These are phyloP conservation scores for Serranochromis macrocephalus DNA, from an alignment of 2,113 vertebrate genomes.

Conservation along the genomic window DNA sequence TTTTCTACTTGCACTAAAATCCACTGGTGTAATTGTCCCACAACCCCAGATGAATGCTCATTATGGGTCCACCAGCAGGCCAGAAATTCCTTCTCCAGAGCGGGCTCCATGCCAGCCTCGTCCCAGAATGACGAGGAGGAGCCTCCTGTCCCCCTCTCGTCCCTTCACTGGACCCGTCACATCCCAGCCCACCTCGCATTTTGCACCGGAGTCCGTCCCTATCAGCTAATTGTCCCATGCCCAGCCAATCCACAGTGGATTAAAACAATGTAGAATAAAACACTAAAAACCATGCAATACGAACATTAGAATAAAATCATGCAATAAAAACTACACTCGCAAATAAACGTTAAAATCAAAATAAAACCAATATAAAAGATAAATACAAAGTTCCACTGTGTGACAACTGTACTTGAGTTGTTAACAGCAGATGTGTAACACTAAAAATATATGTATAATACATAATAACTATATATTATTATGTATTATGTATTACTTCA, in stretches of 20 bases:
- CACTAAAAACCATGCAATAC: background rate
- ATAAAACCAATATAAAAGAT: background rate
- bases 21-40: background rate
- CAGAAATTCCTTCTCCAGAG: background rate
- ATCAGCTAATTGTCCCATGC: background rate
- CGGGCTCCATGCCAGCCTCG: background rate
- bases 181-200: background rate
- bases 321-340: background rate
- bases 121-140: background rate
- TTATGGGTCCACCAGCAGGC: background rate
- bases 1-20: background rate
- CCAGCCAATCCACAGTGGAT: background rate
- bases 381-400: background rate
- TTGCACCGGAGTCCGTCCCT: fast-evolving
- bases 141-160: background rate
- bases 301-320: background rate
- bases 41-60: background rate
- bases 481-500: background rate
- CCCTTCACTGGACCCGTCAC: background rate
- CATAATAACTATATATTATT: background rate
- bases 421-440: background rate
- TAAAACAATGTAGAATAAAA: background rate
- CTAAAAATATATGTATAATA: background rate
- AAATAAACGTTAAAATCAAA: background rate
- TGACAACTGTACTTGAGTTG: background rate